Percentiles rank a stretch among this genome's conserved stretches.
phyloP scores from a whole-genome alignment of 35 echinoderm and acorn worm genomes.

The Stichopus chloronotus region DNA sequence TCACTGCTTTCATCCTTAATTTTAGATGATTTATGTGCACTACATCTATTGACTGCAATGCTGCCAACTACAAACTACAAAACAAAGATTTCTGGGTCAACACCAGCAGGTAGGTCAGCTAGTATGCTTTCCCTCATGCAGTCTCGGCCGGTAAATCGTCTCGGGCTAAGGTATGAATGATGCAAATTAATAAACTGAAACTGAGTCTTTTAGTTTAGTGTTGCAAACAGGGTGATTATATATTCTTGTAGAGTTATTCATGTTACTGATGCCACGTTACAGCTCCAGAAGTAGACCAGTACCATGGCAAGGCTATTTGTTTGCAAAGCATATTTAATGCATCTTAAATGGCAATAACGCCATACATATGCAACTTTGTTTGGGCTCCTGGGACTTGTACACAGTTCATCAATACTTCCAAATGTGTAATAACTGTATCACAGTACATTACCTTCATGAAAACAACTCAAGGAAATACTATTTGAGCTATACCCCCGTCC shows the following conservation, averaged over 20 bases:
- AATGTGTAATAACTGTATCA: background rate
- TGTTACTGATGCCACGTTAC: background rate
- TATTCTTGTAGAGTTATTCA: background rate
- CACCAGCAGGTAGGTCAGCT: background rate
- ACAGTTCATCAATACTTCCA: background rate
- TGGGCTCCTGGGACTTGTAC: background rate
- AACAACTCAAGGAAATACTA: background rate
- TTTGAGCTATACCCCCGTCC: background rate
- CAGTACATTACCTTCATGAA: background rate
- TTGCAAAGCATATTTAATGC: constrained; percentile 4
- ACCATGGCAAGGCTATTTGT: background rate
- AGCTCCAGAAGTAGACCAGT: background rate
- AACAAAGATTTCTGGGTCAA: background rate
- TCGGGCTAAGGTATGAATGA: background rate
- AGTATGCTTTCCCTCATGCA: constrained; percentile 2
- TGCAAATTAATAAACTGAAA: background rate
- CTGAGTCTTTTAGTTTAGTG: background rate
- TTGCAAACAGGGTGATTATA: background rate
- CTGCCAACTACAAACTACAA: constrained; percentile 24
- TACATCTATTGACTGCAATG: background rate
- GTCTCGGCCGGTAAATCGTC: background rate
- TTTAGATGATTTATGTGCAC: constrained; percentile 4
- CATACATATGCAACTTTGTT: background rate
- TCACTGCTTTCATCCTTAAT: background rate
- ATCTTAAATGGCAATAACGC: background rate